Conservation (phyloP, 2,888 invertebrate genomes). For the Rhogogaster chlorosoma region DNA sequence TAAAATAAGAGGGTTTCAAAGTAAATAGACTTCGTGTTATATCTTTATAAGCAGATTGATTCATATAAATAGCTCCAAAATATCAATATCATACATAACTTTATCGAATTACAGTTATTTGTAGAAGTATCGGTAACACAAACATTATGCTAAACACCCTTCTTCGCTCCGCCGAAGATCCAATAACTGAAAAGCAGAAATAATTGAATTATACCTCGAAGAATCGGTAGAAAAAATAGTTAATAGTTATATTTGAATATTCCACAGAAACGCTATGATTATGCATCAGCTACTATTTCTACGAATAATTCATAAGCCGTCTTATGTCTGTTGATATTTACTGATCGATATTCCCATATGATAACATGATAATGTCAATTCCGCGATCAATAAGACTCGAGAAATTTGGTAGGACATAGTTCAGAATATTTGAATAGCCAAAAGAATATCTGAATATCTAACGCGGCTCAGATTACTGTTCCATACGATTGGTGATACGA, state of each 20-base stretch:
- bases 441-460: neutral
- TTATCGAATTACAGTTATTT: constrained; percentile 61
- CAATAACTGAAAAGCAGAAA: constrained; percentile 60
- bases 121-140: constrained; percentile 66
- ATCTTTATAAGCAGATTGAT: constrained; percentile 69
- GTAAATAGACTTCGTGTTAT: neutral
- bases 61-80: constrained; percentile 73
- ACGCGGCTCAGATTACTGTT: neutral
- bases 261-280: neutral
- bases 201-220: constrained; percentile 37
- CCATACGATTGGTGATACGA: neutral
- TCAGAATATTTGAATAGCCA: neutral
- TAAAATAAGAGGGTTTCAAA: neutral
- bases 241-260: neutral
- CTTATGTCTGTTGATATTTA: neutral
- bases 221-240: neutral
- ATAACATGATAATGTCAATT: neutral
- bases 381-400: neutral
- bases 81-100: constrained; percentile 68
- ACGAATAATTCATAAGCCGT: neutral
- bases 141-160: constrained; percentile 62
- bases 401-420: neutral
- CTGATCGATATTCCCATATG: neutral
- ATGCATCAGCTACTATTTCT: neutral
- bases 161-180: constrained; percentile 62